These are phyloP conservation scores for Suillia variegata DNA, from an alignment of 2,888 invertebrate genomes.

Conservation along the genomic window DNA sequence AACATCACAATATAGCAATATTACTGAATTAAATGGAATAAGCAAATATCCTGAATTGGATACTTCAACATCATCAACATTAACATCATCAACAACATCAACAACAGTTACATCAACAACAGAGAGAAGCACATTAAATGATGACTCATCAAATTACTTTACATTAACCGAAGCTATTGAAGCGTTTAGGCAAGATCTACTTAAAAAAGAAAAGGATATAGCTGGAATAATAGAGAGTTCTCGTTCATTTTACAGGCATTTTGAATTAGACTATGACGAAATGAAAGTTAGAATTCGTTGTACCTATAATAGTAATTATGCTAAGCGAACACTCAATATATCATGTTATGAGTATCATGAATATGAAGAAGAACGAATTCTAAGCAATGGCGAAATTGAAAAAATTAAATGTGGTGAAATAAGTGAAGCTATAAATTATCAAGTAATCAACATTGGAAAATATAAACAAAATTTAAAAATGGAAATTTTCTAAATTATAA, in stretches of 20 bases:
- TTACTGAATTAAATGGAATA: no score
- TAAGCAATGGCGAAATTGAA: conserved; percentile 17
- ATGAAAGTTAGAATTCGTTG: conserved; percentile 16
- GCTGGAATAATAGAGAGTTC: conserved; percentile 22
- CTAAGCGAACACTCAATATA: no score
- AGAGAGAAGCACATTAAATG: no score
- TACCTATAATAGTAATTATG: conserved; percentile 21
- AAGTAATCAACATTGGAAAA: no score
- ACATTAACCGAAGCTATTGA: conserved; percentile 16
- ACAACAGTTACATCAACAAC: no score
- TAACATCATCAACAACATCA: no score
- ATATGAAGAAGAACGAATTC: conserved; percentile 13
- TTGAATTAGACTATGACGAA: conserved; percentile 17
- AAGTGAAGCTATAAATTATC: not conserved
- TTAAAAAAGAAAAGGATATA: conserved; percentile 20
- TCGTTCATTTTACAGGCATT: conserved; percentile 19
- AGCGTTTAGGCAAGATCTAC: conserved; percentile 22
- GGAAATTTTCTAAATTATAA: no score
- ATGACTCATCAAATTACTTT: no score
- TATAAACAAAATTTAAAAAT: no score
- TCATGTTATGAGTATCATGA: conserved; percentile 23
- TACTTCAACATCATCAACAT: no score
- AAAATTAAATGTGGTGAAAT: conserved; percentile 7
- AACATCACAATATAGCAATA: no score
- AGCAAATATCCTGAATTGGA: no score